Base-by-base conservation (phyloP, 2,888 invertebrate genomes). In the Dynastes hyllus region DNA sequence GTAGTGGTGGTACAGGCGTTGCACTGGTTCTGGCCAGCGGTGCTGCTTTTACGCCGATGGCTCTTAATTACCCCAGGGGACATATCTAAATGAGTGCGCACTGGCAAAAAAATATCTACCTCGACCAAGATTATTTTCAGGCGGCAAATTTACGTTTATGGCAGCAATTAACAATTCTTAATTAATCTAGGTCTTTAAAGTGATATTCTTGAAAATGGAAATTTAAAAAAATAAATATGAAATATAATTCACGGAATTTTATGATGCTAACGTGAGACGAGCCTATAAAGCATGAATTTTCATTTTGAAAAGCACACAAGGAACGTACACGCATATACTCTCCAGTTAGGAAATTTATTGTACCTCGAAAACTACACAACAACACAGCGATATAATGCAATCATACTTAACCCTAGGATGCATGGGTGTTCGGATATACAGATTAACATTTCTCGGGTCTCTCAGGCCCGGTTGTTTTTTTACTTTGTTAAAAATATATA, bases 21-120 rank as follows among this genome's bases (percentile, higher is more conserved):
- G 40, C 45, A 37, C 3, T 45, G 45, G 45, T 45, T 22, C 3
- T 40, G 50, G 61, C 50, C 50, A 40, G 0, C 50, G 29, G 11
- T 37, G 73, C 37, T 58, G 73, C 73, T 73, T 73, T 73, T 61
- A 61, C 27, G 73, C 61, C 29, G 27, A 9, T 27, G 45, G 40
- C 45, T 40, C 61, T 63, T 75, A 75, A 75, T 75, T 75, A 75
- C 61, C 73, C 73, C 73, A 61, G 73, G 73, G 73, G 63, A 61
- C 73, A 75, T 75, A 50, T 61, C 45, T 75, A 75, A 75, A 75
- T 75, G 73, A 75, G 50, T 40, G n/a, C 61, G n/a, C 73, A 2
- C 27, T 22, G 55, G 55, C 2, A 37, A 61, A 61, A 75, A 73
- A 61, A 45, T 50, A 45, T 75, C 50, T n/a, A 9, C n/a, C 27